Base-by-base conservation (phyloP, 2,113 vertebrate species). In the Anas platyrhynchos region DNA sequence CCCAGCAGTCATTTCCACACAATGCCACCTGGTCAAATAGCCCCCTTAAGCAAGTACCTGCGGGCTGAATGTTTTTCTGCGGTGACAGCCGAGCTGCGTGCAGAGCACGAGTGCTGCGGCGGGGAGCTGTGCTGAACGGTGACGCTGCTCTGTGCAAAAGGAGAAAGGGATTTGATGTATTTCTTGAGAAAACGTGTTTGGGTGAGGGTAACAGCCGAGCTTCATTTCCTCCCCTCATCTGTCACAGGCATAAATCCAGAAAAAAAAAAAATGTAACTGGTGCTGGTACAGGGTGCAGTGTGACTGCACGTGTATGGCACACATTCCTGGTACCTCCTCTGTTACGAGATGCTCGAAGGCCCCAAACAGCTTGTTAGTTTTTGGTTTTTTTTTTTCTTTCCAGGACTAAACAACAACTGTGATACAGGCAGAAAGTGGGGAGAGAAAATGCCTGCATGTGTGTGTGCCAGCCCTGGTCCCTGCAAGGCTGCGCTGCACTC, bases 11-110 rank as follows among this genome's bases (percentile, higher is more conserved):
- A 66, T 79, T 93, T 89, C 62, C 77, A 76, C 88, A 73, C 59
- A 84, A 73, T 2, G 22, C 62, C 88, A 92, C 77, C 81, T 86
- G 88, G 52, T 78, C 61, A 90, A 79, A 90, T 62, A 88, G 83
- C 80, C 58, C 83, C 50, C 77, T 96, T 91, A 73, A 79, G 50
- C 65, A 91, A 20, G 74, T 85, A 89, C 87, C 89, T 84, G 75
- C 27, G 2, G 81, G 88, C 88, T 91, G 65, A 90, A 88, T 68
- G 66, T 86, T 77, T 7, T 31, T 92, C 54, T 78, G 54, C 46
- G 32, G 41, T 52, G 90, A 11, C 26, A 36, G 32, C 31, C 34
- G 63, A 11, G 86, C 56, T 83, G 74, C 44, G 68, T 76, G 71
- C 80, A 71, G 91, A 66, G 74, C 83, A 67, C 66, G 43, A 74